Evolutionary conservation across 2,113 vertebrate species (phyloP), one percentile per base, ranked within the genome.

Genomic region (Calidris pugnax): DNA sequence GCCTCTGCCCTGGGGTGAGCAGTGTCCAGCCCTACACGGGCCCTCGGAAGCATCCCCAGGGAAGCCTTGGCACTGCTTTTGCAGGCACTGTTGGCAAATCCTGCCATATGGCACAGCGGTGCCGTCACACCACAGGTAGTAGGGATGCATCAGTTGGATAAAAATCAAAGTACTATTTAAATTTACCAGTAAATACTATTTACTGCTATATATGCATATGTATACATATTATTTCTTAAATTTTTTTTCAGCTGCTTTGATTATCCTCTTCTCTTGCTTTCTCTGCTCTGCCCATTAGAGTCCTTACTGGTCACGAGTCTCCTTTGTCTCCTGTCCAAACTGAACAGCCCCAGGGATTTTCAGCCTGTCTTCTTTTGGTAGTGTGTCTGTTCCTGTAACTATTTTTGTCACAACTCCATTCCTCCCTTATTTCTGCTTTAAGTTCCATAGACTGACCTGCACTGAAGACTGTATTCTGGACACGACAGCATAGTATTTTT

Each of bases 51-150:
- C 10, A 10, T 33, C 57, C 64, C 55, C 10, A 12, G 47, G 24
- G 53, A 51, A 72, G 39, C 17, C 30, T 50, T 6, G 2, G 20
- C 26, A 4, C 39, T 4, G 35, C 48, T 64, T 19, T 63, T 12
- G 43, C 72, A 56, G 72, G 50, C 35, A 43, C 35, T 22, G 28
- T 19, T 1, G 4, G 35, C 28, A 90, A 23, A 59, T 50, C 69
- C 78, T 45, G 37, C 24, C 6, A 0, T 2, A 18, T 5, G 62
- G 14, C n/a, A 63, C 24, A 30, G 53, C 20, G n/a, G 12, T 1
- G 3, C 8, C 19, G 14, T 30, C 37, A 39, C 0, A 0, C 9
- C 15, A 12, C 43, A 47, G 9, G 32, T 23, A 24, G 17, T 7
- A 88, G 33, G 19, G 30, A 60, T 16, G 20, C n/a, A 55, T 13